Base-by-base conservation (phyloP, 2,113 vertebrate species). In the Cephalopterus ornatus region DNA sequence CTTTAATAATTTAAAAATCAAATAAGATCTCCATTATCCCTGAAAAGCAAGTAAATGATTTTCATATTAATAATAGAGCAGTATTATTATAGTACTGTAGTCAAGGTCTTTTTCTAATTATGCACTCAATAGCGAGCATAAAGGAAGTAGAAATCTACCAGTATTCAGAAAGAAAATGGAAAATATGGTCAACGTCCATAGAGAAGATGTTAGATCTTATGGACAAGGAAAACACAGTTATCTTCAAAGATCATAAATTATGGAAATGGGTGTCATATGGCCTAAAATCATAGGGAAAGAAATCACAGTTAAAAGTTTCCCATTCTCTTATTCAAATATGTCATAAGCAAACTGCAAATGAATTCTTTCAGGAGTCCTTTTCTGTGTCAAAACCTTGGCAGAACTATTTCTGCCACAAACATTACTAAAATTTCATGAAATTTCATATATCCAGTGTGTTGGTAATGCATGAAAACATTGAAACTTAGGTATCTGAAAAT, bases 1-100 rank as follows among this genome's bases (percentile, higher is more conserved):
- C 5, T 84, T 83, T 92, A 85, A 73, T 91, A 82, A 92, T 92
- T 91, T 63, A 89, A 71, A 89, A 80, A 70, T 63, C 73, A 91
- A 95, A 78, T 71, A 91, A 87, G 17, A 68, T 53, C 24, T 62
- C 73, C 50, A 78, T 87, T 84, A 78, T 66, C 16, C 56, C 6
- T 6, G 3, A 82, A 95, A 91, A 85, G 33, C n/a, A 93, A 65
- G 33, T 67, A 82, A 86, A 84, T 74, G 0, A 93, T 81, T 91
- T 94, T 89, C 39, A 44, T 74, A 88, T 75, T 74, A 92, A 92
- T 93, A 95, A 55, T 75, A 82, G 18, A 91, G 26, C 55, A 33
- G 42, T 59, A 78, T 62, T 74, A 87, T 47, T 81, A 67, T 5
- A 39, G 26, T 50, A 66, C 41, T 28, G 32, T 15, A 81, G 20